Conservation (phyloP, 2,888 invertebrate species). For the Galerucella nymphaeae region DNA sequence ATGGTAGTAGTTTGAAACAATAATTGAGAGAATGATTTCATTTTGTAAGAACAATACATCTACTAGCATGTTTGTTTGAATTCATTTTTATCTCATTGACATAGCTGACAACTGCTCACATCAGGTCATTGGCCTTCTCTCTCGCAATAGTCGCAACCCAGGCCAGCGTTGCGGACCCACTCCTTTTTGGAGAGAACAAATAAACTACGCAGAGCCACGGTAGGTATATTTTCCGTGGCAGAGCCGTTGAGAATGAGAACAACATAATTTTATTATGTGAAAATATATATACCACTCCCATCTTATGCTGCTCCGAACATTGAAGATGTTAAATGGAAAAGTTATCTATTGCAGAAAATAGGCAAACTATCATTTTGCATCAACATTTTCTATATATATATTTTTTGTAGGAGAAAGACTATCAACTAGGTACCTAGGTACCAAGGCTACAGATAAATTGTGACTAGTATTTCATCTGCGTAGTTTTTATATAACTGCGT, state of each 20-base stretch:
- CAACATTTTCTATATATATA: too few relatives aligned
- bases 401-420: too few relatives aligned
- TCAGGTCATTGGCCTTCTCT: conserved; percentile 6
- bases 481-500: too few relatives aligned
- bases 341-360: background rate
- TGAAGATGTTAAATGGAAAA: background rate
- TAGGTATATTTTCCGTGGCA: too few relatives aligned
- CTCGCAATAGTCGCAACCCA: conserved; percentile 1
- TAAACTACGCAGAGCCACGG: background rate
- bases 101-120: conserved; percentile 4
- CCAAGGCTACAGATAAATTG: too few relatives aligned
- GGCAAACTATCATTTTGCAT: too few relatives aligned
- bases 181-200: conserved; percentile 7
- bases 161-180: conserved; percentile 4
- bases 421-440: too few relatives aligned
- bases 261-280: background rate
- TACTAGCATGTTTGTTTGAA: background rate
- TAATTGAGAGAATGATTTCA: background rate
- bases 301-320: background rate
- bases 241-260: too few relatives aligned
- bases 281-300: background rate
- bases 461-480: too few relatives aligned
- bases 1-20: background rate
- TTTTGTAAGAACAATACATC: background rate
- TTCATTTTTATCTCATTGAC: conserved; percentile 2